A percentile compares a stretch with the other conserved stretches of the same genome.
phyloP scores from a whole-genome alignment of 2,113 vertebrate genomes.

The Caloenas nicobarica region DNA sequence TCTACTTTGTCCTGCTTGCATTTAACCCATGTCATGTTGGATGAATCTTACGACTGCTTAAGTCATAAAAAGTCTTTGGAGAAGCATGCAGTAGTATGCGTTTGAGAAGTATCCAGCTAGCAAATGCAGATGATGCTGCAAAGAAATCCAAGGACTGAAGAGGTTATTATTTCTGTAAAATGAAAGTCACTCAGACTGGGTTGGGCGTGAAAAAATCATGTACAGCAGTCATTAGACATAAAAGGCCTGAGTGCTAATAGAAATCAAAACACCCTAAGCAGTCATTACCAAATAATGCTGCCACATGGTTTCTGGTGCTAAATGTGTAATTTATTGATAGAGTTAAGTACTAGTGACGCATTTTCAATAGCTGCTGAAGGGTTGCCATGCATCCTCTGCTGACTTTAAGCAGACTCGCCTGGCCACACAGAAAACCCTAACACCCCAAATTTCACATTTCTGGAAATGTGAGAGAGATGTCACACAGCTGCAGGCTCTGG shows the following conservation, averaged over 20 bases:
- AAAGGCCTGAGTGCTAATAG: neutral
- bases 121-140: neutral
- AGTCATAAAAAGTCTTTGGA: neutral
- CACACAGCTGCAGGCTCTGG: neutral
- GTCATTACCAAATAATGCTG: slow-evolving; percentile 39
- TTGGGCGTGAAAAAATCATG: neutral
- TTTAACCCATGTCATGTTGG: neutral
- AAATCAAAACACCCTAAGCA: slow-evolving; percentile 46
- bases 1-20: neutral
- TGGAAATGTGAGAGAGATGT: neutral
- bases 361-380: neutral
- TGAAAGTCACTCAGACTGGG: slow-evolving; percentile 6
- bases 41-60: neutral
- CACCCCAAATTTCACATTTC: neutral
- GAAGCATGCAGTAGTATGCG: neutral
- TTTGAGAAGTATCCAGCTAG: neutral
- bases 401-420: neutral
- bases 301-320: slow-evolving; percentile 5
- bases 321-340: neutral
- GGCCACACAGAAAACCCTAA: neutral
- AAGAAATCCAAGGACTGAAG: slow-evolving; percentile 18
- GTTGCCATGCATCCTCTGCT: neutral
- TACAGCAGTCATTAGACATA: slow-evolving; percentile 26
- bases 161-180: slow-evolving; percentile 31
- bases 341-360: neutral